Evolutionary conservation across 2,797 vertebrate genomes (phyloP), one percentile per base, ranked within the genome.

Genomic region (Poeciliopsis paucimaculata): DNA sequence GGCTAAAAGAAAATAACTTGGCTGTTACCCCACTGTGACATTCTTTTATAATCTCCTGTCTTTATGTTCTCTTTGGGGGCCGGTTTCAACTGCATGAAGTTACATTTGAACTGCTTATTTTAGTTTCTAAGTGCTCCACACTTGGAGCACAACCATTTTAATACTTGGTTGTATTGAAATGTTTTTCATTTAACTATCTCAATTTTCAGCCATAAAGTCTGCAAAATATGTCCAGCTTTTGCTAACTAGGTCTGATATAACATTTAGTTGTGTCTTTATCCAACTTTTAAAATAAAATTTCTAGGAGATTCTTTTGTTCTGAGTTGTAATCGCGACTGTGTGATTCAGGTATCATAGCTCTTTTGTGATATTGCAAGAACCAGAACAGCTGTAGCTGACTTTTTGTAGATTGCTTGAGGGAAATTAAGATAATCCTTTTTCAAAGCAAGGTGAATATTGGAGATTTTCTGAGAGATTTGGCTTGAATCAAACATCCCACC

Each of bases 101-200:
- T 86, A 70, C 85, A 77, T 82, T 81, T 82, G 76, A 80, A 80
- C 46, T 82, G 80, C 84, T 89, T 89, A 82, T 78, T 82, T 89
- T 51, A 86, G 89, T 91, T 89, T 86, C 91, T 57, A 55, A 47
- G 76, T 75, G 82, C 72, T 87, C 75, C 78, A 86, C 88, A 13
- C 5, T 71, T 71, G 23, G 12, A 53, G 51, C 20, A 4, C 51
- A 53, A 26, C 51, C 51, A 20, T 53, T 53, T 53, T 53, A 53
- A 4, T 53, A 53, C 41, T 28, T 26, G 2, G 12, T 15, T 0
- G 1, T 68, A 1, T 23, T 23, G 36, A 64, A 11, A 41, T 2
- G 31, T 20, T 36, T 64, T 64, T 45, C 3, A 71, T n/a, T 15
- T 46, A 46, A 28, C n/a, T 46, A 45, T 45, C 39, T 71, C 43